These are phyloP conservation scores for Nebria ingens DNA, from an alignment of 1,140 invertebrate genomes.

Conservation along the genomic window DNA sequence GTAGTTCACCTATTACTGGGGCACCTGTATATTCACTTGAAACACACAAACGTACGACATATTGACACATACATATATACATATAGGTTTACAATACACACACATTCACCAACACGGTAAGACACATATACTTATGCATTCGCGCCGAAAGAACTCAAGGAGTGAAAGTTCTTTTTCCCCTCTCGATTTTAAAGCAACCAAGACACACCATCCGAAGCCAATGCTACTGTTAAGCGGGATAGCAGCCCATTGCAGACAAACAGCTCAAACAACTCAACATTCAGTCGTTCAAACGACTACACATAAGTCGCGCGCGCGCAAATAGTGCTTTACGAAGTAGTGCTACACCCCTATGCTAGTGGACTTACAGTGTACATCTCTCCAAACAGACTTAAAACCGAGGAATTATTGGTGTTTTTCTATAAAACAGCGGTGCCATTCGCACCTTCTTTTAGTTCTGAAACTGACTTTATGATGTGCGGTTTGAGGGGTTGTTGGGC, in stretches of 20 bases:
- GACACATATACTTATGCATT: background rate
- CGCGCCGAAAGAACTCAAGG: background rate
- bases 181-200: background rate
- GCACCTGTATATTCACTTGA: background rate
- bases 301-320: too few relatives aligned
- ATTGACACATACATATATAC: slow-evolving; percentile 7
- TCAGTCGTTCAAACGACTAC: too few relatives aligned
- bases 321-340: too few relatives aligned
- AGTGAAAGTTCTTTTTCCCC: background rate
- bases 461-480: background rate
- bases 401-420: background rate
- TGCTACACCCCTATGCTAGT: too few relatives aligned
- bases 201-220: background rate
- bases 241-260: background rate
- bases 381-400: background rate
- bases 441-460: background rate
- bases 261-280: background rate
- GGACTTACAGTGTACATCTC: background rate
- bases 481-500: slow-evolving; percentile 25
- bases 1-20: background rate
- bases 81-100: background rate
- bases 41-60: background rate
- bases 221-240: too few relatives aligned
- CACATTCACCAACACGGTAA: background rate
- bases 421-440: background rate